Evolutionary conservation across 2,888 invertebrate species (phyloP).

Genomic region (Phlogophora meticulosa): DNA sequence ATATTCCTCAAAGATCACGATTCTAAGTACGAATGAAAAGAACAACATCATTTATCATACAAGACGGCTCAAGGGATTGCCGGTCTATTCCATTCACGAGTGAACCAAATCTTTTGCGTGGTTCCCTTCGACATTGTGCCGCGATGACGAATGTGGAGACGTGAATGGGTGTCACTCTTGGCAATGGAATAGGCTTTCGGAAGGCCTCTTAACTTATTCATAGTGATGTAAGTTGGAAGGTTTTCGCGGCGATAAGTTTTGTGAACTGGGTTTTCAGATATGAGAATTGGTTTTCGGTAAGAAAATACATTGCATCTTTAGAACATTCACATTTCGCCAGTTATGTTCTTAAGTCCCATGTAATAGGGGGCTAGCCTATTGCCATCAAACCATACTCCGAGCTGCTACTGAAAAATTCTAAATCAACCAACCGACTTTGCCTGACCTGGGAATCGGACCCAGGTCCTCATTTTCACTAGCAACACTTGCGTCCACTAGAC

Average conservation of each 20-base stretch:
- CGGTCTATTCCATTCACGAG: constrained; percentile 80
- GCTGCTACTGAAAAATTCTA: too few species aligned
- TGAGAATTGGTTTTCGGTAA: not conserved
- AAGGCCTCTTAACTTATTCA: constrained; percentile 68
- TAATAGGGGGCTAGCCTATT: too few species aligned
- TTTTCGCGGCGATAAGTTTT: constrained; percentile 24
- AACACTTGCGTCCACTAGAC: too few species aligned
- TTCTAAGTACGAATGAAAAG: constrained; percentile 84
- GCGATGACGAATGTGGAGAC: constrained; percentile 76
- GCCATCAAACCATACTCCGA: too few species aligned
- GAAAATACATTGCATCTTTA: not conserved
- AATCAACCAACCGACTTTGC: too few species aligned
- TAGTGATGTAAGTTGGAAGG: constrained; percentile 44
- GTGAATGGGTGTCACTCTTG: constrained; percentile 71
- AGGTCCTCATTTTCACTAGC: too few species aligned
- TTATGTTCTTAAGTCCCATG: too few species aligned
- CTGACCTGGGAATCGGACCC: too few species aligned
- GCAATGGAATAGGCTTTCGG: constrained; percentile 65
- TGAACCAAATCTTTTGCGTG: constrained; percentile 85
- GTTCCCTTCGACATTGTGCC: constrained; percentile 77
- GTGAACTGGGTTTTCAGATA: not conserved
- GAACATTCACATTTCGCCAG: too few species aligned
- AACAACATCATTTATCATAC: constrained; percentile 88
- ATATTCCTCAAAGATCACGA: constrained; percentile 77
- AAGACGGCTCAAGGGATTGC: constrained; percentile 84